Base-by-base conservation (phyloP, 1,140 invertebrate species). In the Argopecten irradians region DNA sequence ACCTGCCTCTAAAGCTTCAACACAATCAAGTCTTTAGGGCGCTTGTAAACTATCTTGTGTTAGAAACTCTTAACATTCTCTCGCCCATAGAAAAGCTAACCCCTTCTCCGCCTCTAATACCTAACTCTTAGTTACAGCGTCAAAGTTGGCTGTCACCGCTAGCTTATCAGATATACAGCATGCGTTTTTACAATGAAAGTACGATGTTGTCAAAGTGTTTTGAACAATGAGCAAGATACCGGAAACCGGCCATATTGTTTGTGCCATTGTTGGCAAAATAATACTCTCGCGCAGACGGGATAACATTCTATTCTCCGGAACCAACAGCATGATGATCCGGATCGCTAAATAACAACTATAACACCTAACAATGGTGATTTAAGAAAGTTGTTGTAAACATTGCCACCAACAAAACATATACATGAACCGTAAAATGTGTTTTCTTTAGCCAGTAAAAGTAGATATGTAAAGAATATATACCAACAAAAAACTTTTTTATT, bases 151-250 rank as follows among this genome's bases (percentile, higher is more conserved):
- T 71, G 55, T 71, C 55, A 71, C 55, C 55, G 16, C 1, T 71
- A 16, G 22, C 55, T 71, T 71, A 71, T 71, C 55, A 71, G 55
- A 71, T 71, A 71, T 71, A 71, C 55, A 71, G 55, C 55, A 71
- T 71, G 55, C 55, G 55, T 71, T 71, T 71, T 71, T 71, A 71
- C 55, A 71, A 71, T 71, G n/a, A 71, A 71, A 71, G 55, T 71
- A 71, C 55, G 55, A 71, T 71, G 55, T 71, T 71, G 55, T 71
- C 55, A 71, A 71, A 71, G 55, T 71, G 55, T 71, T 71, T 71
- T 71, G 22, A 71, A 71, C 55, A 71, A 71, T 71, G n/a, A 71
- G 55, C 55, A 71, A 71, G 55, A 71, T n/a, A 71, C 55, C 55
- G 55, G 55, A 71, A 71, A 71, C 55, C 55, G n/a, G 55, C 55